Conservation (phyloP, 2,888 invertebrate genomes). For the Beris morrisii region DNA sequence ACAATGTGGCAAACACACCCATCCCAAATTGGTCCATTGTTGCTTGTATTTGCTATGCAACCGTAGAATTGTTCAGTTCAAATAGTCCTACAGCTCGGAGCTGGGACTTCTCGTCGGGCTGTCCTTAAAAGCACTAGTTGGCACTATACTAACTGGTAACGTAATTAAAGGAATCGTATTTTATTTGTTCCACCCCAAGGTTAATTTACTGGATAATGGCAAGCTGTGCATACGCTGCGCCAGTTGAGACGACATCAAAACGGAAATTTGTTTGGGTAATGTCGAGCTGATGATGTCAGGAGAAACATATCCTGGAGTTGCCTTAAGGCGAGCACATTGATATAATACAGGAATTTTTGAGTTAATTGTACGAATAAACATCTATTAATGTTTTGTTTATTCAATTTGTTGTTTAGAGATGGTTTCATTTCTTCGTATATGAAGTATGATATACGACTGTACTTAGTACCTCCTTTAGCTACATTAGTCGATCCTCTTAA, state of each 20-base stretch:
- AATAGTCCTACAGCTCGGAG: background rate
- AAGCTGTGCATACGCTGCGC: slow-evolving; percentile 15
- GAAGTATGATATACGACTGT: no score
- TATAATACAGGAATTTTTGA: no score
- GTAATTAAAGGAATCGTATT: slow-evolving; percentile 32
- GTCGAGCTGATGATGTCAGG: no score
- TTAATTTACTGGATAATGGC: slow-evolving; percentile 28
- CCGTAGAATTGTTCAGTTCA: slow-evolving; percentile 8
- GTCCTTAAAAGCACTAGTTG: slow-evolving; percentile 25
- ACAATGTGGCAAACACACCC: slow-evolving; percentile 25
- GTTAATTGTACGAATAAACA: no score
- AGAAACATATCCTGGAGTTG: no score
- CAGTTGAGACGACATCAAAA: background rate
- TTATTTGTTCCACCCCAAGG: slow-evolving; percentile 27
- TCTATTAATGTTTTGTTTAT: no score
- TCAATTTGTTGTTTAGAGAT: no score
- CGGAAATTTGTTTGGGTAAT: slow-evolving; percentile 8
- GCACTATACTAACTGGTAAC: slow-evolving; percentile 14
- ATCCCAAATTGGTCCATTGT: slow-evolving; percentile 27
- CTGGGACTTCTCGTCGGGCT: background rate
- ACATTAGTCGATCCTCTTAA: no score
- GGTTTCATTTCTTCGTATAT: no score
- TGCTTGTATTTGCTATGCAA: slow-evolving; percentile 21
- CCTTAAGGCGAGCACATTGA: no score
- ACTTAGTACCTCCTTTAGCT: no score